Conservation (phyloP, 2,797 vertebrate genomes). For the Schizothorax lantsangensis region DNA sequence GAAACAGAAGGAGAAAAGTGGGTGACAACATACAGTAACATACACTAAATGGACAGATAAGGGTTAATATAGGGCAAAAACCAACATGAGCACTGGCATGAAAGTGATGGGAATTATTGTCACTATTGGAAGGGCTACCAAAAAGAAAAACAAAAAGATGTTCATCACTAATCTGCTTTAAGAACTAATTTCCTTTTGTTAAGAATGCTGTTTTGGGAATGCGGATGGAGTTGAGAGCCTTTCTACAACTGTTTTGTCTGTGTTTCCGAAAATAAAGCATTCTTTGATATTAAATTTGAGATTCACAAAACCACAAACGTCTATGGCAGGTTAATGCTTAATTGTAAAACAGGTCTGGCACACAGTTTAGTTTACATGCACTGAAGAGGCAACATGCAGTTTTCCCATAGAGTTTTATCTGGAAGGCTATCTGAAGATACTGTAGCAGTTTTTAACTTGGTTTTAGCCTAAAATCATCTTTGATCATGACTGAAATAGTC, state of each 20-base stretch:
- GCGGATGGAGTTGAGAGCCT: not conserved
- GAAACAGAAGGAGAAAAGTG: conserved; percentile 62
- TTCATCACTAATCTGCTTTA: not conserved
- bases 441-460: not conserved
- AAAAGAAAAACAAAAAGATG: not conserved
- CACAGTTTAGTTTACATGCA: conserved; percentile 31
- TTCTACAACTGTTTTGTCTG: not conserved
- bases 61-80: not conserved
- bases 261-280: not conserved
- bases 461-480: not conserved
- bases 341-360: conserved; percentile 3
- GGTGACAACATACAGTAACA: conserved; percentile 49
- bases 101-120: too few species aligned
- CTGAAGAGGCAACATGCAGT: conserved; percentile 17
- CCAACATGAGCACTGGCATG: not conserved
- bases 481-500: not conserved
- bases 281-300: not conserved
- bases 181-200: not conserved
- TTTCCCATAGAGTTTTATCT: conserved; percentile 8
- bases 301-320: conserved; percentile 9
- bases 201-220: not conserved
- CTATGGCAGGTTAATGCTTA: conserved; percentile 5
- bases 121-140: not conserved
- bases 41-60: conserved; percentile 2
- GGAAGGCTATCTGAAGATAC: not conserved